Evolutionary conservation across 2,888 invertebrate species (phyloP), one percentile per base, ranked within the genome.

Genomic region (Liodrosophila aerea): DNA sequence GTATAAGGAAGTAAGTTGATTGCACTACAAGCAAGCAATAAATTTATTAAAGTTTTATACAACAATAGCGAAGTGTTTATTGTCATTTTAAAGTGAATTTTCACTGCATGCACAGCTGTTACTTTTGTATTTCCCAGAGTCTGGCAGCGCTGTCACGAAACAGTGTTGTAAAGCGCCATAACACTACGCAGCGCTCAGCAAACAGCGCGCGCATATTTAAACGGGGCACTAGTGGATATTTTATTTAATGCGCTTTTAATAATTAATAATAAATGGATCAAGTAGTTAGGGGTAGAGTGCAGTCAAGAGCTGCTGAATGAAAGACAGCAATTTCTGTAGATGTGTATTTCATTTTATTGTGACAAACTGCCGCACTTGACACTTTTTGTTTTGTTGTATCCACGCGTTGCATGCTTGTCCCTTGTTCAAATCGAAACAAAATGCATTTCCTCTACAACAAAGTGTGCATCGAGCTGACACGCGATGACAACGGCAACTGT

Each of bases 401-500:
- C 65, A 78, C 76, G 78, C 70, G 70, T 80, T 76, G 80, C 80
- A 85, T 80, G 80, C 64, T 73, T 41, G 39, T 43, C 44, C 46
- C 64, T 66, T 68, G 64, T 75, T 58, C 52, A 73, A 70, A 51
- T 53, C 47, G 59, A 54, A 66, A 69, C 78, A 69, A 74, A 77
- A 74, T 66, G 64, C 60, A 46, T 58, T 76, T 83, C 63, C 64
- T 54, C 70, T 67, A 44, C 27, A 46, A 8, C 11, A 52, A 54
- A 30, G 7, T 5, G 30, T 46, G 61, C 31, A 18, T 31, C 30
- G 7, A n/a, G 57, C 16, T n/a, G 58, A 69, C 83, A 82, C 72
- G 85, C 83, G 59, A 82, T 75, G 68, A 56, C 63, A 50, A 33
- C 64, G 57, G 50, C 16, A n/a, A 36, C 8, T 44, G 43, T 53